A percentile compares a stretch with the other conserved stretches of the same genome.
Evolutionary conservation across 2,113 vertebrate genomes (phyloP).

Genomic region (Trematocara nigrifrons): DNA sequence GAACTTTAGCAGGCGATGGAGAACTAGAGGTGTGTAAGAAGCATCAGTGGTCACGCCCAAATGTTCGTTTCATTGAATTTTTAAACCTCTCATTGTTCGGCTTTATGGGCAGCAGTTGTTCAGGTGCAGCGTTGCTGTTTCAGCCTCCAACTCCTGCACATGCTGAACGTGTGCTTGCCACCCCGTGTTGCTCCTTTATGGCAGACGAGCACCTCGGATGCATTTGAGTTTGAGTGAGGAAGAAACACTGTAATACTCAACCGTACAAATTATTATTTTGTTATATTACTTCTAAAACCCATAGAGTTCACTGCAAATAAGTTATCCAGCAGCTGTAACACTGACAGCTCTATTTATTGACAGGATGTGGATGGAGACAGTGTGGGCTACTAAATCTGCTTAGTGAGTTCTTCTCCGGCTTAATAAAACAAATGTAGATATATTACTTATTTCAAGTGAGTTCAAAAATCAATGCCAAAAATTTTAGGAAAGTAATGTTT

Average conservation of each 20-base stretch:
- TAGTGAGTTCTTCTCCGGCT: background rate
- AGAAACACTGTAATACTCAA: background rate
- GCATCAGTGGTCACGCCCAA: background rate
- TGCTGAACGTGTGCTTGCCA: background rate
- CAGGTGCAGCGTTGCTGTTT: background rate
- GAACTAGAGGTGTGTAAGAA: background rate
- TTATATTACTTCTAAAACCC: background rate
- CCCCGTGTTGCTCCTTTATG: background rate
- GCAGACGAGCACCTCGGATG: background rate
- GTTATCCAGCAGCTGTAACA: background rate
- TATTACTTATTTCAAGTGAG: background rate
- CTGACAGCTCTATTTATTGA: background rate
- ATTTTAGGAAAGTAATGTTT: background rate
- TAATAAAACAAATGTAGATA: background rate
- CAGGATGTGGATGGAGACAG: conserved; percentile 29
- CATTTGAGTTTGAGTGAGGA: background rate
- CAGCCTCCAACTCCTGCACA: background rate
- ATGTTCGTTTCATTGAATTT: background rate
- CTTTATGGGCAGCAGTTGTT: background rate
- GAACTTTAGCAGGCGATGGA: background rate
- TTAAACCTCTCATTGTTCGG: background rate
- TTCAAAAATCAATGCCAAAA: background rate
- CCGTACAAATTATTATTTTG: background rate
- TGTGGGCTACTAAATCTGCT: background rate
- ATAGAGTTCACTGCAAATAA: background rate